Percentiles rank a stretch among this genome's conserved stretches.
phyloP scores from a whole-genome alignment of 2,113 vertebrate genomes.

The Azemiops feae region DNA sequence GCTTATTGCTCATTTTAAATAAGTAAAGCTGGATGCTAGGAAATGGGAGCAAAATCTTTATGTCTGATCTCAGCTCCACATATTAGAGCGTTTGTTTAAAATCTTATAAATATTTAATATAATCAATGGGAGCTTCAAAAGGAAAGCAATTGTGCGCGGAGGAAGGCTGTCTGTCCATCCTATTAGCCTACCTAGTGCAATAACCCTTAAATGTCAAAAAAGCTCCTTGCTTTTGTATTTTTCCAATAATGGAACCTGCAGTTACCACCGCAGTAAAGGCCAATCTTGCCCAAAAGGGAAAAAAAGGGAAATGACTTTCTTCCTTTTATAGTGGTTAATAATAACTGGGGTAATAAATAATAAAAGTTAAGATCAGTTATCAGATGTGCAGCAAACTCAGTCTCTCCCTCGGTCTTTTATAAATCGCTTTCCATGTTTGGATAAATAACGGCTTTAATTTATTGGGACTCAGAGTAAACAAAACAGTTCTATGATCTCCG shows the following conservation, averaged over 20 bases:
- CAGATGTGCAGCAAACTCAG: background rate
- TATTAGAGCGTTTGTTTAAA: slow-evolving; percentile 17
- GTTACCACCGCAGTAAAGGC: slow-evolving; percentile 59
- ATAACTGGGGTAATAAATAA: slow-evolving; percentile 51
- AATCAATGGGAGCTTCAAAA: slow-evolving; percentile 29
- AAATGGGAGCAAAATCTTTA: background rate
- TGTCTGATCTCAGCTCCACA: background rate
- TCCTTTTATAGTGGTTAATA: slow-evolving; percentile 64
- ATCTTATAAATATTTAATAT: slow-evolving; percentile 30
- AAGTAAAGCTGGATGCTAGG: slow-evolving; percentile 19
- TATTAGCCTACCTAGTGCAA: slow-evolving; percentile 33
- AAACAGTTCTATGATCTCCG: background rate
- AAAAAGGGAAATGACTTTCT: slow-evolving; percentile 56
- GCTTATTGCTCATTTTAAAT: slow-evolving; percentile 2
- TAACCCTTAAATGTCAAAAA: slow-evolving; percentile 77
- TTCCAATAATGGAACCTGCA: slow-evolving; percentile 65
- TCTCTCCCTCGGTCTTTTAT: background rate
- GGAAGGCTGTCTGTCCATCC: background rate
- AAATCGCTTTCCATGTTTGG: slow-evolving; percentile 31
- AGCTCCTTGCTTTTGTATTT: slow-evolving; percentile 68
- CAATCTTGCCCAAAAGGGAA: slow-evolving; percentile 56
- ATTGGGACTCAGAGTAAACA: background rate
- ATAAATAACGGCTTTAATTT: slow-evolving; percentile 8
- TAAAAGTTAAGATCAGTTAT: slow-evolving; percentile 29
- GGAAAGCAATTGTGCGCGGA: background rate